Base-by-base conservation (phyloP, 2,113 vertebrate genomes). In the Oriolus oriolus region DNA sequence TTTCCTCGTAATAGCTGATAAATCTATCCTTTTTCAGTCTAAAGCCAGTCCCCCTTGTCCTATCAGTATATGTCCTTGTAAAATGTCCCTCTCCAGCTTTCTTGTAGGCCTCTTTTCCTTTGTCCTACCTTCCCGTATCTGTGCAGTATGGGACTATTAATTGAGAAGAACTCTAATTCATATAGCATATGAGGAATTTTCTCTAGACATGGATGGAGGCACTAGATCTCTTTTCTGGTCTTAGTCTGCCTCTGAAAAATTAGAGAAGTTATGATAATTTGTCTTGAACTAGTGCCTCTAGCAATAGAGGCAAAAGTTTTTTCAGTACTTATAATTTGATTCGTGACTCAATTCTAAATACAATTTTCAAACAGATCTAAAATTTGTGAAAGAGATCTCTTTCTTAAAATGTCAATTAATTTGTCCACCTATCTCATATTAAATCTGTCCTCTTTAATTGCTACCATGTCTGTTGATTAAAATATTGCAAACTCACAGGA, bases 361-460 rank as follows among this genome's bases (percentile, higher is more conserved):
- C 7, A 70, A 13, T 78, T 91, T 89, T 92, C 47, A 81, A 88
- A 52, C 7, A 69, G 26, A 93, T 75, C 33, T 84, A 47, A 78
- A 70, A 91, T 84, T 77, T 84, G 24, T 75, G 52, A 35, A 87
- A 69, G 41, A 37, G 30, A 70, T 87, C 6, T 85, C 89, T 82
- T 93, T 42, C 35, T 64, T 82, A 71, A 94, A 93, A 87, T 37
- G 37, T 68, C 84, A 79, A 37, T 91, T 89, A 94, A 41, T 87
- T 93, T 87, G 37, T 44, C 60, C 20, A 37, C 52, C 45, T 87
- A 86, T 90, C 76, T 92, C 20, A 7, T 44, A 73, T 84, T 92
- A 93, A 84, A 94, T 94, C 77, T 89, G 22, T 61, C 45, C 41
- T 94, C 52, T 95, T 91, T 91, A 94, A 95, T 84, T 93, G 39